Evolutionary conservation across 2,888 invertebrate genomes (phyloP), one percentile per base, ranked within the genome.

Genomic region (Apodemia mormo): DNA sequence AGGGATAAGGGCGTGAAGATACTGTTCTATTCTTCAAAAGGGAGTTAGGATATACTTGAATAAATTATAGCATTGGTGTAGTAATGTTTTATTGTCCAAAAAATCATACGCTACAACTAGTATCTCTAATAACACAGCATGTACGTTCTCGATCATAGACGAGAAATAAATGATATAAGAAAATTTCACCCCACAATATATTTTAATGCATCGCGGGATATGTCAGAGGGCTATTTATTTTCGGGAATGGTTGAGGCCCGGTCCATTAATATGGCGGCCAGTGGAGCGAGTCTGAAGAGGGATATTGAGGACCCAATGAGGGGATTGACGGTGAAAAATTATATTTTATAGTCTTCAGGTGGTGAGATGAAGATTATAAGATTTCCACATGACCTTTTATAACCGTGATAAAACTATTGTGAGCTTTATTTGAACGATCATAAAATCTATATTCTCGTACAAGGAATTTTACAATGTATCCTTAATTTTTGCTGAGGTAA

Each of bases 231-330:
- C 88, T 89, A 89, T 90, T 88, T 90, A 89, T 90, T 87, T 86
- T 80, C 84, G 79, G 80, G 82, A 85, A 85, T 85, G 85, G 85
- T 84, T 82, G 82, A 81, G 79, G 81, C 82, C 74, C 70, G 73
- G 67, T 81, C 85, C 90, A 92, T 92, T 92, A 90, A 92, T 92
- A 90, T 88, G 84, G 85, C 80, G 85, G 83, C 81, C 90, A 87
- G 81, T 80, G 79, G 85, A 87, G 82, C 91, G 89, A 76, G 77
- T 68, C 77, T 81, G 85, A 86, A 81, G 78, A 84, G 86, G 86
- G 86, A 80, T 82, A 82, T 84, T 78, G 84, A 82, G 79, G 79
- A 77, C 78, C 74, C 79, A 78, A 84, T 82, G 86, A 84, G 43
- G 66, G 82, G 82, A 84, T 86, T 83, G 89, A 89, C 90, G 79